Evolutionary conservation across 1,140 invertebrate species (phyloP).

Genomic region (Heterodera schachtii): DNA sequence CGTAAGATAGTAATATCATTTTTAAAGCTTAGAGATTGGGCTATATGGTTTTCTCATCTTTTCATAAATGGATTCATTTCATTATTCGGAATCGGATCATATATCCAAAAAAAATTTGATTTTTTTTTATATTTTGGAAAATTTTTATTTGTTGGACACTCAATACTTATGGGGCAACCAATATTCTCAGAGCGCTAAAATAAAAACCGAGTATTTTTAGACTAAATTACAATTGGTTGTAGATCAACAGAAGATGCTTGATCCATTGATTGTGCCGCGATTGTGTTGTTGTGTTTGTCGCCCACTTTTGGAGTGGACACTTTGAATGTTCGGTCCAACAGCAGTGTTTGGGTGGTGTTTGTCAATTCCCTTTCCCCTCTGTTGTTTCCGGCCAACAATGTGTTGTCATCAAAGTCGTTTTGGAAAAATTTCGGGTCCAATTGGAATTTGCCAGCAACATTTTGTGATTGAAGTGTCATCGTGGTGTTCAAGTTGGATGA

Average conservation of each 20-base stretch:
- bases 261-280: neutral
- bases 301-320: neutral
- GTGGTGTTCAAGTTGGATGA: conserved; percentile 16
- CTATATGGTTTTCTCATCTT: too few relatives aligned
- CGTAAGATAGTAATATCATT: too few relatives aligned
- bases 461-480: conserved; percentile 3
- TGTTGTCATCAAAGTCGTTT: conserved; percentile 32
- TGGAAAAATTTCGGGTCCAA: conserved; percentile 39
- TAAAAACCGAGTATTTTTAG: neutral
- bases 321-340: neutral
- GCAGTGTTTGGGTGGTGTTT: neutral
- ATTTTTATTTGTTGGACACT: neutral
- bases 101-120: too few relatives aligned
- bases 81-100: too few relatives aligned
- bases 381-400: neutral
- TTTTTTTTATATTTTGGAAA: neutral
- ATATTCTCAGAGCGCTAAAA: too few relatives aligned
- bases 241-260: conserved; percentile 10
- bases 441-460: conserved; percentile 21
- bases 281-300: conserved; percentile 10
- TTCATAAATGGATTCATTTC: too few relatives aligned
- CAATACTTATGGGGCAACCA: too few relatives aligned
- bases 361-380: neutral
- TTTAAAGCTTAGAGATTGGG: too few relatives aligned
- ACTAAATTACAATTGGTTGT: conserved; percentile 33